Evolutionary conservation across 2,113 vertebrate genomes (phyloP).

Genomic region (Zapornia atra): DNA sequence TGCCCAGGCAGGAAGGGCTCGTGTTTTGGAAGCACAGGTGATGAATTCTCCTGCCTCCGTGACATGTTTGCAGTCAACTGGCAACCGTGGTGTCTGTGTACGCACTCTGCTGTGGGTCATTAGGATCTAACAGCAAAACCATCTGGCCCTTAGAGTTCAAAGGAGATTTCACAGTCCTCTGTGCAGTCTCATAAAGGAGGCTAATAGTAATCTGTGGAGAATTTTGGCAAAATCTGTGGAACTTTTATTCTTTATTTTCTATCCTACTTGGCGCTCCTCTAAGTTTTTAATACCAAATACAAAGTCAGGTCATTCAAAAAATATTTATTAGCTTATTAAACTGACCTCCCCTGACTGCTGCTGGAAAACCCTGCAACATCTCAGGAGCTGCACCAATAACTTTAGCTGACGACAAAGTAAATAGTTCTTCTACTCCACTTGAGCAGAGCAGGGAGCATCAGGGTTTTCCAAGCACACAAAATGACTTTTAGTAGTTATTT

Average conservation of each 20-base stretch:
- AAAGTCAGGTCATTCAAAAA: slow-evolving; percentile 58
- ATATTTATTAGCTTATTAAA: slow-evolving; percentile 67
- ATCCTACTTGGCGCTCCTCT: slow-evolving; percentile 29
- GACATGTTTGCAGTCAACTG: slow-evolving; percentile 41
- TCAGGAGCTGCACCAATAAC: neutral
- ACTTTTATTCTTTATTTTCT: slow-evolving; percentile 67
- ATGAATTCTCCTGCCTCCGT: slow-evolving; percentile 15
- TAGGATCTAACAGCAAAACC: slow-evolving; percentile 69
- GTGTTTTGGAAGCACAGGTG: slow-evolving; percentile 20
- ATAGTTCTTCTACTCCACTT: neutral
- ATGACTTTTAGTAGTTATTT: neutral
- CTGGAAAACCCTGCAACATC: slow-evolving; percentile 26
- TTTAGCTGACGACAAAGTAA: neutral
- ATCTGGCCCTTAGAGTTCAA: slow-evolving; percentile 69
- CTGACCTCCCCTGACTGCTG: slow-evolving; percentile 25
- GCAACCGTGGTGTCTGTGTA: slow-evolving; percentile 14
- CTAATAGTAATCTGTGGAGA: slow-evolving; percentile 63
- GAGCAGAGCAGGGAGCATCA: neutral
- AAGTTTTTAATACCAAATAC: slow-evolving; percentile 56
- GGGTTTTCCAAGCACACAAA: neutral
- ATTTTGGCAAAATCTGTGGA: slow-evolving; percentile 69
- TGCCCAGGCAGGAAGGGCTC: neutral
- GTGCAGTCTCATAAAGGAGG: slow-evolving; percentile 63
- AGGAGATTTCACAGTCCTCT: slow-evolving; percentile 68
- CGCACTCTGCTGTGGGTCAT: slow-evolving; percentile 47